These are phyloP conservation scores for Hypomecis punctinalis DNA, from an alignment of 2,888 invertebrate species.

Conservation along the genomic window DNA sequence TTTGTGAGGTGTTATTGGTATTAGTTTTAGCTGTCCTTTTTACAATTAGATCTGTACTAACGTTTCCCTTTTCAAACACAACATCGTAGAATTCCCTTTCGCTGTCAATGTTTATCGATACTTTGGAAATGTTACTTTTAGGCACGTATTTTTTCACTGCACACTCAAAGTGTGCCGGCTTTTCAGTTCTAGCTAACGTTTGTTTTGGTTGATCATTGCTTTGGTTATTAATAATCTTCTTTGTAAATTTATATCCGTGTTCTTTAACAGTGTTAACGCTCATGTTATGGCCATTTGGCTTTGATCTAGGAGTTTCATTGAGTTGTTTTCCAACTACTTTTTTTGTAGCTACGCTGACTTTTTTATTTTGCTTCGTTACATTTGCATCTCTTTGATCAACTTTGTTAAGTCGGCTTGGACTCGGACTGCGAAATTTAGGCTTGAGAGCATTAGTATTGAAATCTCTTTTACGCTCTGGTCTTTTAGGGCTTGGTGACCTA, in stretches of 20 bases:
- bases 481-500: slow-evolving; percentile 32
- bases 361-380: slow-evolving; percentile 6
- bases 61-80: slow-evolving; percentile 54
- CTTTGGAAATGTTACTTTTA: slow-evolving; percentile 55
- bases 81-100: slow-evolving; percentile 67
- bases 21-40: slow-evolving; percentile 56
- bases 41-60: slow-evolving; percentile 57
- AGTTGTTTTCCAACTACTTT: slow-evolving; percentile 3
- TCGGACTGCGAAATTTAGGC: slow-evolving; percentile 9
- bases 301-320: slow-evolving; percentile 2
- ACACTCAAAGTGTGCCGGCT: slow-evolving; percentile 44
- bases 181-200: neutral
- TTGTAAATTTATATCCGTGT: neutral
- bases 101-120: slow-evolving; percentile 66
- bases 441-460: neutral
- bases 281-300: slow-evolving; percentile 10
- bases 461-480: slow-evolving; percentile 17
- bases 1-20: slow-evolving; percentile 39
- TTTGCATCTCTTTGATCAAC: slow-evolving; percentile 2
- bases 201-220: slow-evolving; percentile 17
- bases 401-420: slow-evolving; percentile 12
- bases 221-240: slow-evolving; percentile 20
- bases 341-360: neutral
- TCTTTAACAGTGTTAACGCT: neutral
- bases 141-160: slow-evolving; percentile 39